Conservation (phyloP, 2,797 vertebrate species). For the Lates japonicus region DNA sequence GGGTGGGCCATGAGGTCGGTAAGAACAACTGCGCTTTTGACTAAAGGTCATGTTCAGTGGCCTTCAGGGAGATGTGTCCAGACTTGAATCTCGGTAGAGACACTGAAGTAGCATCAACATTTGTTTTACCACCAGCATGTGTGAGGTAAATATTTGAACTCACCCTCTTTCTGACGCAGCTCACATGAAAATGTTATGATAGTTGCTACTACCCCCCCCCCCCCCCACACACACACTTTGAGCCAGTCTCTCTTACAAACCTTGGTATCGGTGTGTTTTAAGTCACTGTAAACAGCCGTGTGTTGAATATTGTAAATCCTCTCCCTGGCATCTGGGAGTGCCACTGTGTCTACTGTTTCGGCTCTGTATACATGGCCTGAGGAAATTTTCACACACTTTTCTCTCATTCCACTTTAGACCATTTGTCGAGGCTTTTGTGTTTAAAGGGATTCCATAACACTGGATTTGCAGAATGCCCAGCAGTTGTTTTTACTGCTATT, state of each 20-base stretch:
- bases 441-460: slow-evolving; percentile 13
- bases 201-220: slow-evolving; percentile 34
- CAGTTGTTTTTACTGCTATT: slow-evolving; percentile 34
- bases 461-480: slow-evolving; percentile 42
- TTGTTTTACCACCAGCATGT: slow-evolving; percentile 63
- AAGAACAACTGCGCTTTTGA: slow-evolving; percentile 46
- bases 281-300: slow-evolving; percentile 43
- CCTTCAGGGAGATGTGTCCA: slow-evolving; percentile 51
- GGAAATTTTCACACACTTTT: slow-evolving; percentile 43
- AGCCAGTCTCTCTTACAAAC: slow-evolving; percentile 17
- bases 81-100: slow-evolving; percentile 54
- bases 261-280: slow-evolving; percentile 16
- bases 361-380: slow-evolving; percentile 42
- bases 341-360: slow-evolving; percentile 32
- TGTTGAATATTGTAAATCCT: slow-evolving; percentile 54
- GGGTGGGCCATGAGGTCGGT: background rate
- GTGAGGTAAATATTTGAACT: slow-evolving; percentile 80
- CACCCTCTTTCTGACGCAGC: slow-evolving; percentile 40
- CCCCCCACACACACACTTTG: background rate
- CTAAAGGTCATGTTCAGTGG: slow-evolving; percentile 51
- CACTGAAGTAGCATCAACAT: slow-evolving; percentile 57
- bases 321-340: slow-evolving; percentile 44
- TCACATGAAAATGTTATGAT: slow-evolving; percentile 58
- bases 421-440: slow-evolving; percentile 39
- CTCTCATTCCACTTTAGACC: slow-evolving; percentile 17